Percentiles rank a stretch among this genome's conserved stretches.
phyloP scores from a whole-genome alignment of 2,113 vertebrate genomes.

The Myotis lucifugus region DNA sequence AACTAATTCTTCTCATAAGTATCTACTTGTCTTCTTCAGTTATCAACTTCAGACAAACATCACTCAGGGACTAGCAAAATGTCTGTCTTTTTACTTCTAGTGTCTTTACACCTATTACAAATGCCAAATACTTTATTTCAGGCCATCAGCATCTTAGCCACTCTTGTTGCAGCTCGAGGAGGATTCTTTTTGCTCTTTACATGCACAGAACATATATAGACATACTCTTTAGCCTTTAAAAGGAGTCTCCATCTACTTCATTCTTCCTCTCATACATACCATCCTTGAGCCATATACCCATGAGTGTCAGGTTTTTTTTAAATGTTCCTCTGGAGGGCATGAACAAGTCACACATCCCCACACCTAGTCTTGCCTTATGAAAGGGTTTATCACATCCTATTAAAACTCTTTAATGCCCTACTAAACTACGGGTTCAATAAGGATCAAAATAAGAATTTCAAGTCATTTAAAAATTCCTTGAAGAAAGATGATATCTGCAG shows the following conservation, averaged over 20 bases:
- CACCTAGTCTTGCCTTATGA: background rate
- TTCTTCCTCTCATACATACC: background rate
- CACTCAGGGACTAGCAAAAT: background rate
- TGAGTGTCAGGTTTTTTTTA: background rate
- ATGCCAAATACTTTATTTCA: conserved; percentile 2
- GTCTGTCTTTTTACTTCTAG: background rate
- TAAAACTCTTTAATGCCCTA: background rate
- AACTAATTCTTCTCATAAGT: background rate
- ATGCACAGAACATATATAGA: background rate
- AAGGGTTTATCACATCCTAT: background rate
- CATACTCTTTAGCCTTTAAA: background rate
- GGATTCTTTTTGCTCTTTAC: background rate
- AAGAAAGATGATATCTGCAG: background rate
- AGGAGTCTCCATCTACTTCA: background rate
- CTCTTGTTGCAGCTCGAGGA: background rate
- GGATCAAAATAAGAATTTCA: background rate
- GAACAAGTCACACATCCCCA: background rate
- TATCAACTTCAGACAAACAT: background rate
- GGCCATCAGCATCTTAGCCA: background rate
- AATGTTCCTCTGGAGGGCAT: background rate
- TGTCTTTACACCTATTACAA: background rate
- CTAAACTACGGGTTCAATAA: background rate
- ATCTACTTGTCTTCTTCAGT: background rate
- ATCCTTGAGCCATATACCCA: background rate
- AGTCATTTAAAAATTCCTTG: background rate